Base-by-base conservation (phyloP, 2,888 invertebrate species). In the Chelonus formosanus region DNA sequence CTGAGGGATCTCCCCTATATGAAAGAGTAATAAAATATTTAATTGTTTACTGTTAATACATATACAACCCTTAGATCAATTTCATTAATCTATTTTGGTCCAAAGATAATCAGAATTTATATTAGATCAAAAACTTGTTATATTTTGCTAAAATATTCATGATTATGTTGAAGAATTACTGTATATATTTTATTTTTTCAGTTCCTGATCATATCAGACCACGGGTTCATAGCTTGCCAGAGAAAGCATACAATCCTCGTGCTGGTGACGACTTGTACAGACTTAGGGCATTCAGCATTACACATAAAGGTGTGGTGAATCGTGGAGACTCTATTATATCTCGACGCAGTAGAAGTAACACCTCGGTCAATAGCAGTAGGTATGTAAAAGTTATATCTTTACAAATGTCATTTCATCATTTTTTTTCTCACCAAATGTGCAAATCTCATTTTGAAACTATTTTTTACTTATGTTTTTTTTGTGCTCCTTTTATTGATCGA, bases 261-360 rank as follows among this genome's bases (percentile, higher is more conserved):
- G 88, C 90, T 10, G 92, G 93, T 53, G 94, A 94, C 77, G 94
- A 95, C 85, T 88, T 95, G 65, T 95, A 95, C 85, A 88, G 94
- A 40, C 87, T 95, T 67, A 85, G 95, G 2, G 94, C 91, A 67
- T 95, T 95, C 86, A 93, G 92, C 82, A 95, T 95, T 80, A 93
- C 92, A 61, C 92, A 92, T 79, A 94, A 94, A 83, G 95, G 95
- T 0, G 93, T 95, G 40, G 93, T 95, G 73, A 95, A 95, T 86
- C 93, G 94, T 74, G 95, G 95, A 0, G 95, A 95, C 85, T 93
- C 93, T 64, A 93, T 95, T 76, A 93, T 94, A 82, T 93, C 93
- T 73, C 86, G 94, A 5, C 87, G 94, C 48, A 94, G 94, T 65
- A 88, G 93, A 50, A 94, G 94, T 72, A 95, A 95, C 77, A 95